Base-by-base conservation (phyloP, 2,888 invertebrate genomes). In the Pharmacophagus antenor region DNA sequence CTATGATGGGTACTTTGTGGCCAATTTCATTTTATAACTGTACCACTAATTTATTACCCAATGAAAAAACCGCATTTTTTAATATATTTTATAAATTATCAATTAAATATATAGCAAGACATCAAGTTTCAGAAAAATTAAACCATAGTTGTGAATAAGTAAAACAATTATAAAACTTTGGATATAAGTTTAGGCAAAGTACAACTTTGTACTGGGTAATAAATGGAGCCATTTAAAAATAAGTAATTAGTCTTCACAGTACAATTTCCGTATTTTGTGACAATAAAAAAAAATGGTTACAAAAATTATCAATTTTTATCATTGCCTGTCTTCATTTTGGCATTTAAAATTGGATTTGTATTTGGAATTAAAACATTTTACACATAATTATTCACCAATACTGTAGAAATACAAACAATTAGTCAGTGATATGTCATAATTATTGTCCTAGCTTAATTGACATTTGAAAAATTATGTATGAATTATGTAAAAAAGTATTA, bases 401-500 rank as follows among this genome's bases (percentile, higher is more conserved):
- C 2, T 18, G n/a, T 42, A 0, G 17, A 42, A 42, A 42, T n/a
- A 4, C 37, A 5, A 37, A 1, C 15, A 44, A 18, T 4, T 8
- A 25, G 4, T 25, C 18, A 37, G 12, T 44, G 17, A 48, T 23
- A 51, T 44, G 17, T 18, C 37, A 37, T 18, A 21, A 17, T 60
- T 60, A 60, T 60, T 60, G 60, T 61, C 60, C 37, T 2, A 8
- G 41, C 47, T 56, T 56, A 61, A 61, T 61, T 61, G 60, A 61
- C 60, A 55, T 23, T 1, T 18, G 22, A 47, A 15, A 47, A 22
- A 47, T 47, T 10, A 47, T 20, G 5, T 3, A 46, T 20, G 21
- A 18, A 18, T 20, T 37, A 5, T n/a, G 5, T 37, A 47, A 18
- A 12, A 46, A 44, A 2, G 21, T 46, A 46, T 46, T 22, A 21